Evolutionary conservation across 2,888 invertebrate genomes (phyloP), one percentile per base, ranked within the genome.

Genomic region (Lycophotia porphyrea): DNA sequence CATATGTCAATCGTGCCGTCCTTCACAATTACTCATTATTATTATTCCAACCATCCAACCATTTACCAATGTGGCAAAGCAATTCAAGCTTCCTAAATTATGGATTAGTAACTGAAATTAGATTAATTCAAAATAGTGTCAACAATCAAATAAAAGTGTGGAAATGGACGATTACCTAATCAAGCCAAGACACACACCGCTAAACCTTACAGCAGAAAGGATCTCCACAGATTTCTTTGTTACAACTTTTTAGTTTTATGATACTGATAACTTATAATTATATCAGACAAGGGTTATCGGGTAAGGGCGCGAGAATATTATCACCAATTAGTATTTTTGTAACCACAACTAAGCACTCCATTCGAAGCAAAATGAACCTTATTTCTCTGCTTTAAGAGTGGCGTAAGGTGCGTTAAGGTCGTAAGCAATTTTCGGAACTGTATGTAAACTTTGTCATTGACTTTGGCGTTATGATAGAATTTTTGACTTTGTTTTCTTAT

Each of bases 241-340:
- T 49, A 69, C 44, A 72, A 61, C 69, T 68, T 68, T 81, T 81
- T n/a, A 66, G 61, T 84, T 71, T 71, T 60, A 77, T 75, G 47
- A 76, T 71, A 42, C 34, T 66, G 70, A 84, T 64, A 81, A 66
- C 72, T 77, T 65, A 42, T 66, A 42, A 42, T 47, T 63, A 34
- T 67, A 79, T 79, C 71, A 63, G 18, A 39, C 39, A 74, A 36
- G 69, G 87, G 85, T 84, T 88, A 85, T 87, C 88, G 49, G 1
- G 36, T 15, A 49, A 72, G 76, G 80, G 65, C 71, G 78, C 84
- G 81, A 74, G 74, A 86, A 78, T 69, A 82, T 69, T 69, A 85
- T 76, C 78, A 81, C 78, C 73, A 76, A 86, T 78, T 78, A 78
- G 76, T 81, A 9, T 72, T 36, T 74, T 64, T 60, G 1, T 42